Base-by-base conservation (phyloP, 2,888 invertebrate genomes). In the Mayetiola destructor region DNA sequence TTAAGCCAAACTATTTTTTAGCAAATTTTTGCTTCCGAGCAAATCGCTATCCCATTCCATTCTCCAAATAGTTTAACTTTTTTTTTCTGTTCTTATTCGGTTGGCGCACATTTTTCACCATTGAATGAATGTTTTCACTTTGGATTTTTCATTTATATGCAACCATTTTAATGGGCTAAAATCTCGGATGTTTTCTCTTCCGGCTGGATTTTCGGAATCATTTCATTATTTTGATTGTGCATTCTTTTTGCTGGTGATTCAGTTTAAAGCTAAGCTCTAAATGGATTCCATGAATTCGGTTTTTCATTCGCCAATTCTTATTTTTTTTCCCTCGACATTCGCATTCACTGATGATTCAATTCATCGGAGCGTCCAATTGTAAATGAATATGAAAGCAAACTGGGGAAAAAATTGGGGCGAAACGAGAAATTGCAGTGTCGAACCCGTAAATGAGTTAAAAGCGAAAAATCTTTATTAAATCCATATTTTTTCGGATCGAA, bases 191-290 rank as follows among this genome's bases (percentile, higher is more conserved):
- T 20, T 48, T 48, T 48, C 27, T 27, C n/a, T n/a, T n/a, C n/a
- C n/a, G n/a, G n/a, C n/a, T n/a, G n/a, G n/a, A 2, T 36, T 16
- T 36, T 3, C 36, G 4, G 36, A n/a, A 16, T 16, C 20, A 9
- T 5, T n/a, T 23, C 48, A 48, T 48, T 48, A n/a, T 27, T 48
- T 48, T 48, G 48, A 6, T n/a, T 48, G 27, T 23, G 20, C 23
- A 12, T 42, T 21, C 8, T 42, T 23, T 27, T 48, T 23, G 23
- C 27, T 27, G 48, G n/a, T n/a, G n/a, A n/a, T 48, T 48, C 16
- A 27, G n/a, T 48, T 48, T 48, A 48, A 48, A 48, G 48, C 48
- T 48, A 27, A 48, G 48, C 27, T 48, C 27, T 27, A 48, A 48
- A 48, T 48, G 48, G 48, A 48, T 48, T 48, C 27, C 48, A n/a